Base-by-base conservation (phyloP, 1,140 invertebrate species). In the Acromyrmex echinatior region DNA sequence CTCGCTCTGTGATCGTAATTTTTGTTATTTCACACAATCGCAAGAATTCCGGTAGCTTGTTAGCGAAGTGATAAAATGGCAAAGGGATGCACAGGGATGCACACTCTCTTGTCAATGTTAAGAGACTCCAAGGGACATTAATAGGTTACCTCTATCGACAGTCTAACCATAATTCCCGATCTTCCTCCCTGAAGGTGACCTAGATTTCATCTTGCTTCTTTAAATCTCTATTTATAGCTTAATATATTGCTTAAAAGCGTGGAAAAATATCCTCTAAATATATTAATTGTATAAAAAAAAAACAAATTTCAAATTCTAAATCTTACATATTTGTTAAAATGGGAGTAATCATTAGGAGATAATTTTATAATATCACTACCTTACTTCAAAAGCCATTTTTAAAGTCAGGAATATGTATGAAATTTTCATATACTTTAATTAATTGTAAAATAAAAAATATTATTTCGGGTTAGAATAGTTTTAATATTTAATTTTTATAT, bases 21-120 rank as follows among this genome's bases (percentile, higher is more conserved):
- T 68, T 78, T 66, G 58, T 70, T 51, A 16, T 5, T 18, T 71
- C 45, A 60, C 51, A 78, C 73, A 91, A 90, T 77, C 81, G 45
- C 81, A 65, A 65, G 53, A 91, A 91, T 91, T 91, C 77, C 82
- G 60, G 14, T 73, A 74, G 78, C 58, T 73, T 82, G 89, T 91
- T 90, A 90, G 78, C 73, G 21, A 88, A 62, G 89, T 76, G 76
- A 62, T 87, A 66, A 86, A 88, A 86, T 71, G 77, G 49, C 65
- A 89, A 90, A 90, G 66, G n/a, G 86, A 88, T 88, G 90, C 78
- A 62, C 82, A 90, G 73, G n/a, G 87, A 88, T 88, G 90, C 78
- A 62, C 78, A 86, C 31, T 70, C 88, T 88, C 71, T 86, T 77
- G 73, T 90, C 81, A 70, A 45, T 10, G 39, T 45, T 90, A 90